These are phyloP conservation scores for Apostichopus californicus DNA, from an alignment of 35 echinoderm and acorn worm species.

Conservation along the genomic window DNA sequence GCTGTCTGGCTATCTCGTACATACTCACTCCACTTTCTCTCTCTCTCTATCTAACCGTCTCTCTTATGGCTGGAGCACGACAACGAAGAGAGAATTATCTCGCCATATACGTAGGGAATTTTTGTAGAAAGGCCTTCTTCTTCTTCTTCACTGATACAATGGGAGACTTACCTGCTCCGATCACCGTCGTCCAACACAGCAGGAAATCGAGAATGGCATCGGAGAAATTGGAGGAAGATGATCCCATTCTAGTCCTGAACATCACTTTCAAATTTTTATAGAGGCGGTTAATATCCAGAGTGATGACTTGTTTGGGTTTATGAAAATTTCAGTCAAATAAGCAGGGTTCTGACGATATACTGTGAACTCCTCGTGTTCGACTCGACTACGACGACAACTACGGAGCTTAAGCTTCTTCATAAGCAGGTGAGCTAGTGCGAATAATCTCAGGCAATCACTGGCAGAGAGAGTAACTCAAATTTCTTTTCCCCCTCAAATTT, in stretches of 20 bases:
- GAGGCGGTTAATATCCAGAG: constrained; percentile 38
- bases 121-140: no score
- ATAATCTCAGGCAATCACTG: background rate
- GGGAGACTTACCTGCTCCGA: constrained; percentile 33
- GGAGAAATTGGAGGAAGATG: constrained; percentile 34
- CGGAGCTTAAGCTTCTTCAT: background rate
- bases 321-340: constrained; percentile 1
- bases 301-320: constrained; percentile 5
- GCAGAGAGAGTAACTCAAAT: constrained; percentile 13
- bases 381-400: background rate
- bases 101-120: background rate
- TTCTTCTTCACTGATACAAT: no score
- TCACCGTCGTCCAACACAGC: constrained; percentile 30
- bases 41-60: background rate
- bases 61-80: background rate
- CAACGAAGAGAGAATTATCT: background rate
- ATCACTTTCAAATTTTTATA: constrained; percentile 48
- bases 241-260: constrained; percentile 48
- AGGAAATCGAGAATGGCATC: constrained; percentile 35
- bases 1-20: background rate
- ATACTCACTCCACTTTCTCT: background rate
- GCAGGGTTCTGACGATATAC: background rate
- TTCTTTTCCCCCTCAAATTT: background rate
- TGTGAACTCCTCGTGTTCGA: background rate
- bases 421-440: constrained; percentile 3